Base-by-base conservation (phyloP, 2,888 invertebrate species). In the Brachycybe producta region DNA sequence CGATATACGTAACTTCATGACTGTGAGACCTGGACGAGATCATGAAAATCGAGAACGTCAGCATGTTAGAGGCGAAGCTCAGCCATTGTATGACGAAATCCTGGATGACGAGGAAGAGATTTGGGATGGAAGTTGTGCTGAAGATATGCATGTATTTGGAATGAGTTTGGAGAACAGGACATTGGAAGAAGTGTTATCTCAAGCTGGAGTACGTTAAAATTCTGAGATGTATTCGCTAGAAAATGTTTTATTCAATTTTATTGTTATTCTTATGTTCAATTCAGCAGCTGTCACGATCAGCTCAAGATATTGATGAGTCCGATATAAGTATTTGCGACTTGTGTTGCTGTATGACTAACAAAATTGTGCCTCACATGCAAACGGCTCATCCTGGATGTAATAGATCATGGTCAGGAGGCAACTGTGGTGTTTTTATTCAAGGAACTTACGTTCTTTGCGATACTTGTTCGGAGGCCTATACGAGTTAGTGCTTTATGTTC, bases 321-420 rank as follows among this genome's bases (percentile, higher is more conserved):
- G 35, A 58, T 23, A 51, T 63, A n/a, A 59, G 64, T 8, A 59
- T 60, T 11, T 71, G 71, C 62, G 68, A 69, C 26, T 61, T 74
- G 41, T 75, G 74, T 60, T 66, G 65, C 24, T 65, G 67, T 38
- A 56, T 67, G 13, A 66, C 69, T 2, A 61, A 65, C 3, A 67
- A 68, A 58, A 64, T 74, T 48, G 65, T 61, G 48, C 53, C 59
- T 59, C 61, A 76, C 57, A 70, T 75, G 69, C 61, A 67, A 24
- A 62, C 65, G 0, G 62, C 67, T 13, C 76, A 76, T 62, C 73
- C 74, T 8, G 77, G 77, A 3, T 77, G 76, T 64, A 73, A 73
- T 32, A 61, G 69, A 3, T 59, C 67, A 51, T 65, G 69, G 66
- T 60, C 67, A 56, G 68, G 70, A 47, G 73, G 71, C 2, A 65